These are phyloP conservation scores for Telmatherina bonti DNA, from an alignment of 2,797 vertebrate genomes.

Conservation along the genomic window DNA sequence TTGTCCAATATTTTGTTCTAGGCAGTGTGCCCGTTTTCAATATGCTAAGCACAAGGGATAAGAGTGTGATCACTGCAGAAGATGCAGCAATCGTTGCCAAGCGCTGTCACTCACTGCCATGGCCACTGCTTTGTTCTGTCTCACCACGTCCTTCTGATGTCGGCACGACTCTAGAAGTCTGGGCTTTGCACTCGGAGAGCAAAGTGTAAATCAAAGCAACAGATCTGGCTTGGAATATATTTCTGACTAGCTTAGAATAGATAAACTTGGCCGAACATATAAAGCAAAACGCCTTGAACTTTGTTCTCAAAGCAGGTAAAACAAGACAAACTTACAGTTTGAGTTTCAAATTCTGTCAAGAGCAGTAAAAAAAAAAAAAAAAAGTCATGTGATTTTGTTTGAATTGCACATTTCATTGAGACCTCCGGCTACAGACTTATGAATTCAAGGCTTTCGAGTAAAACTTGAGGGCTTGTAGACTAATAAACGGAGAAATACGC, in stretches of 20 bases:
- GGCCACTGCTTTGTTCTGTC: conserved; percentile 65
- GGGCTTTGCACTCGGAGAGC: conserved; percentile 37
- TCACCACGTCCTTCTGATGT: conserved; percentile 60
- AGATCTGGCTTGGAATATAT: conserved; percentile 48
- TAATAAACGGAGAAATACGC: conserved; percentile 44
- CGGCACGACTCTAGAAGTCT: conserved; percentile 51
- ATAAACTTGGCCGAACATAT: conserved; percentile 19
- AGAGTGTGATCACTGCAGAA: conserved; percentile 74
- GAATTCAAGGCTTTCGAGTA: conserved; percentile 30
- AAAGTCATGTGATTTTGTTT: background rate
- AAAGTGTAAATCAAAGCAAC: conserved; percentile 54
- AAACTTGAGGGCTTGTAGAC: conserved; percentile 16
- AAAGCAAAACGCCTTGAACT: conserved; percentile 28
- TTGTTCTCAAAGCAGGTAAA: conserved; percentile 7
- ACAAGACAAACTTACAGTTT: background rate
- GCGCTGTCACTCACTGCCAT: conserved; percentile 68
- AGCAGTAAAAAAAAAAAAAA: conserved; percentile 10
- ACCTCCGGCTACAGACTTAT: conserved; percentile 6
- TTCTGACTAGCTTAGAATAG: conserved; percentile 44
- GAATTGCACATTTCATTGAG: conserved; percentile 4
- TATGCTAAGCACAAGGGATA: conserved; percentile 75
- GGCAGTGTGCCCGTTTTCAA: conserved; percentile 74
- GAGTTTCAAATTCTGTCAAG: background rate
- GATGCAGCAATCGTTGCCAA: conserved; percentile 67
- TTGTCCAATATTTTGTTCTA: conserved; percentile 78